Conservation (phyloP, 1,140 invertebrate species). For the Drosophila rufa region DNA sequence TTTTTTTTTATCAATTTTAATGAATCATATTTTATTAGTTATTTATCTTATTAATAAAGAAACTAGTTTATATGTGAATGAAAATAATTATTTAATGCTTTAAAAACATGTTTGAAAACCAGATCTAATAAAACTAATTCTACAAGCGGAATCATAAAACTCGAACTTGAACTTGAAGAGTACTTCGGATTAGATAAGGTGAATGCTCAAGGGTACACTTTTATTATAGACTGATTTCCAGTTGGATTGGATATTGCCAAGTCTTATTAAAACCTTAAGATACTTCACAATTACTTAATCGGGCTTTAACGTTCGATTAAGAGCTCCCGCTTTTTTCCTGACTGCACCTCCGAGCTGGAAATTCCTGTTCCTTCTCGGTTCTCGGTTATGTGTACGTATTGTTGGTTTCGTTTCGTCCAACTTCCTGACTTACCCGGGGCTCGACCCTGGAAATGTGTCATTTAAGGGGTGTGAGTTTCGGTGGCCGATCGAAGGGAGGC, state of each 20-base stretch:
- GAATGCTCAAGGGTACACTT: background rate
- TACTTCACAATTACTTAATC: background rate
- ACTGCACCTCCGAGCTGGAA: constrained; percentile 36
- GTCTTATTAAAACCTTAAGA: background rate
- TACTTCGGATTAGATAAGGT: background rate
- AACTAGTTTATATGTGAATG: background rate
- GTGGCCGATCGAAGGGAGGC: constrained; percentile 1
- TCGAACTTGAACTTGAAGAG: constrained; percentile 3
- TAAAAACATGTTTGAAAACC: background rate
- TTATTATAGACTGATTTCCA: no score
- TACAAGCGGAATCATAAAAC: background rate
- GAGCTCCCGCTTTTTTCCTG: constrained; percentile 13
- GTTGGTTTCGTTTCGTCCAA: constrained; percentile 32
- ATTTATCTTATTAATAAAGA: constrained; percentile 4
- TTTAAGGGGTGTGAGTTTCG: constrained; percentile 45
- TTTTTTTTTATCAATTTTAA: background rate
- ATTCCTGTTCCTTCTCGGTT: constrained; percentile 26
- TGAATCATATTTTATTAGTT: constrained; percentile 1
- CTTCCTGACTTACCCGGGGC: constrained; percentile 64
- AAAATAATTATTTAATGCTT: constrained; percentile 1
- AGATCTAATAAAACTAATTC: background rate
- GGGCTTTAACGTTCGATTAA: background rate
- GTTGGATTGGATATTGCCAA: background rate
- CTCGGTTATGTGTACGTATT: constrained; percentile 1
- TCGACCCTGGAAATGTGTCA: constrained; percentile 73